Evolutionary conservation across 2,888 invertebrate genomes (phyloP).

Genomic region (Eupeodes latifasciatus): DNA sequence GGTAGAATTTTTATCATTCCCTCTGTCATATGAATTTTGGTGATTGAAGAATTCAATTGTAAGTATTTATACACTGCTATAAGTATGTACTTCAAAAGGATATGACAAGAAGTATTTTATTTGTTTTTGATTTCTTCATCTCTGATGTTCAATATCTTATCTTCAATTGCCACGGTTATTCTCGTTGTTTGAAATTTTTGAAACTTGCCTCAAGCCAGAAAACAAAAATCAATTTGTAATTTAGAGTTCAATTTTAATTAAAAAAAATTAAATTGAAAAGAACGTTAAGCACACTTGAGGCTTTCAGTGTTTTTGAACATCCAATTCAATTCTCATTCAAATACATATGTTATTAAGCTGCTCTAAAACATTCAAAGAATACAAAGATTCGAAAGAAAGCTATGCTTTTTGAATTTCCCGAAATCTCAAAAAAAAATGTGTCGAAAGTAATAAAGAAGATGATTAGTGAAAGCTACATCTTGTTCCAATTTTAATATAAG

Average conservation of each 20-base stretch:
- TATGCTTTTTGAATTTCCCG: too few species aligned
- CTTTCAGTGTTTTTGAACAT: too few species aligned
- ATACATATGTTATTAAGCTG: too few species aligned
- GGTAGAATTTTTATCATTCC: constrained; percentile 55
- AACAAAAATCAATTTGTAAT: constrained; percentile 12
- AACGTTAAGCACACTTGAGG: constrained; percentile 1
- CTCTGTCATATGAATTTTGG: constrained; percentile 55
- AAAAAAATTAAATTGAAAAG: constrained; percentile 5
- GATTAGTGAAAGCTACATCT: too few species aligned
- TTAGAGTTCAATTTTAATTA: constrained; percentile 45
- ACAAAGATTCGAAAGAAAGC: too few species aligned
- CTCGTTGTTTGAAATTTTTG: constrained; percentile 5
- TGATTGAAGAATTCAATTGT: constrained; percentile 70
- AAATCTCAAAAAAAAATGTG: too few species aligned
- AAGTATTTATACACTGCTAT: constrained; percentile 5
- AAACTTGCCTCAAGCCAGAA: constrained; percentile 55
- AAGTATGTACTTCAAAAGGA: constrained; percentile 41
- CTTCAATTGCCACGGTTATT: constrained; percentile 57
- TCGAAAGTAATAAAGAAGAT: too few species aligned
- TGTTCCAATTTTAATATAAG: too few species aligned
- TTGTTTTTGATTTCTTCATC: constrained; percentile 21
- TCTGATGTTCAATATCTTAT: neutral
- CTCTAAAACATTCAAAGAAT: too few species aligned
- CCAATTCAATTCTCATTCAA: too few species aligned
- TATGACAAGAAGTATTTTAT: constrained; percentile 64